These are phyloP conservation scores for Gasterosteus nipponicus DNA, from an alignment of 2,113 vertebrate species.

Conservation along the genomic window DNA sequence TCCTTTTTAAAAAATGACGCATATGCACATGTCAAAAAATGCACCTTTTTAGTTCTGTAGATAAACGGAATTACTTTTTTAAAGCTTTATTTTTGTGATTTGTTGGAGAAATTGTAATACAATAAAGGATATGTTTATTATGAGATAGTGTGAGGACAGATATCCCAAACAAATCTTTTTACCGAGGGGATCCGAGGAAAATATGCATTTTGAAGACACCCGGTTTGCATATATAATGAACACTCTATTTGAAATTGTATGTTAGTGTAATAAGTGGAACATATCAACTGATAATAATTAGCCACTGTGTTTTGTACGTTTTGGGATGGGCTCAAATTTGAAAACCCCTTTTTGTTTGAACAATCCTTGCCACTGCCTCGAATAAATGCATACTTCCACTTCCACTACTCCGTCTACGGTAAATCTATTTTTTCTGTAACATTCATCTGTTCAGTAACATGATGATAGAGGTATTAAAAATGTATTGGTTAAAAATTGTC, in stretches of 20 bases:
- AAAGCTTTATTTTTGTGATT: slow-evolving; percentile 35
- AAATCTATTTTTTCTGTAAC: neutral
- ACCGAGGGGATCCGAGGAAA: slow-evolving; percentile 1
- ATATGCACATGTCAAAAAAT: slow-evolving; percentile 44
- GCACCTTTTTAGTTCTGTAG: slow-evolving; percentile 47
- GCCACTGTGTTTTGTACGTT: slow-evolving; percentile 51
- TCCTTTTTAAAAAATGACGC: neutral
- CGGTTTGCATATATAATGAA: slow-evolving; percentile 5
- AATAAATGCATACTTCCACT: slow-evolving; percentile 70
- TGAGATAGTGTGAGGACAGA: slow-evolving; percentile 27
- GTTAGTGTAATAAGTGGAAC: slow-evolving; percentile 21
- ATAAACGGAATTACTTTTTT: slow-evolving; percentile 19
- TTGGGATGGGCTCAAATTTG: slow-evolving; percentile 36
- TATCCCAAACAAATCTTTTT: neutral
- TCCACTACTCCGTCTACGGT: neutral
- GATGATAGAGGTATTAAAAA: neutral
- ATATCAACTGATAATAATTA: slow-evolving; percentile 22
- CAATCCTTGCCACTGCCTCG: slow-evolving; percentile 58
- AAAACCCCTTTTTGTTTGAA: slow-evolving; percentile 51
- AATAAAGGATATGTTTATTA: slow-evolving; percentile 28
- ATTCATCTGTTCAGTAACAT: neutral
- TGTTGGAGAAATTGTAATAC: slow-evolving; percentile 24
- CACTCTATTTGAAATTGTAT: slow-evolving; percentile 20
- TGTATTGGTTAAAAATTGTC: neutral
- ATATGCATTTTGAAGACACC: neutral